Conservation (phyloP, 2,797 vertebrate genomes). For the Chaenodraco wilsoni region DNA sequence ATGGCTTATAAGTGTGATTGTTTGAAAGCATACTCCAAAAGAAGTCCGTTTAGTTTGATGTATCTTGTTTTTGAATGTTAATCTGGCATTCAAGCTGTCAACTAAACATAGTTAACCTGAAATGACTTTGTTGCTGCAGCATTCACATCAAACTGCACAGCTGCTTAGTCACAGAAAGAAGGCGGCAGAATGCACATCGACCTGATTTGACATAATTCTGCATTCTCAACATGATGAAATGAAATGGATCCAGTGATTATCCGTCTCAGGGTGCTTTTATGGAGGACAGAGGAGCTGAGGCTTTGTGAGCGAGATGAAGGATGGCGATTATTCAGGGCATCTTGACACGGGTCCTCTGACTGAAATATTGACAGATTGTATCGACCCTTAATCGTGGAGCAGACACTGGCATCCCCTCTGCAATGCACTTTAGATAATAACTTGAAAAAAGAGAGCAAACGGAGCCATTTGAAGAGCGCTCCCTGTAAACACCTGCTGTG, state of each 20-base stretch:
- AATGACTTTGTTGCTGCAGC: not conserved
- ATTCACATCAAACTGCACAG: conserved; percentile 5
- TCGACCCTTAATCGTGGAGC: conserved; percentile 45
- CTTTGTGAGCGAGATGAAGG: conserved; percentile 48
- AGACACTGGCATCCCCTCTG: conserved; percentile 12
- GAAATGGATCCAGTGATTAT: conserved; percentile 63
- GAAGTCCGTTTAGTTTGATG: not conserved
- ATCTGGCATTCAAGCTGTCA: not conserved
- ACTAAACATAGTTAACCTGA: conserved; percentile 3
- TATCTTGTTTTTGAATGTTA: not conserved
- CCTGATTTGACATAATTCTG: conserved; percentile 51
- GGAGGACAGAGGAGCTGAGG: conserved; percentile 20
- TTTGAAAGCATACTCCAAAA: not conserved
- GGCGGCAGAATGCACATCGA: conserved; percentile 4
- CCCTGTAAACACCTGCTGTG: conserved; percentile 39
- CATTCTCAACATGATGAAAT: conserved; percentile 58
- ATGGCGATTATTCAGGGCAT: conserved; percentile 50
- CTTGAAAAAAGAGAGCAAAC: conserved; percentile 23
- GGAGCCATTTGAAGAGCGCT: conserved; percentile 23
- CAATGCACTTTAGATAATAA: conserved; percentile 55
- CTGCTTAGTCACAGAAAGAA: conserved; percentile 2
- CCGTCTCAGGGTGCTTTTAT: conserved; percentile 43
- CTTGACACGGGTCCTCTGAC: conserved; percentile 44
- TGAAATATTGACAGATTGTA: conserved; percentile 58
- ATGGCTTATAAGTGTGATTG: not conserved